Evolutionary conservation across 2,797 vertebrate species (phyloP).

Genomic region (Lepus oiostolus): DNA sequence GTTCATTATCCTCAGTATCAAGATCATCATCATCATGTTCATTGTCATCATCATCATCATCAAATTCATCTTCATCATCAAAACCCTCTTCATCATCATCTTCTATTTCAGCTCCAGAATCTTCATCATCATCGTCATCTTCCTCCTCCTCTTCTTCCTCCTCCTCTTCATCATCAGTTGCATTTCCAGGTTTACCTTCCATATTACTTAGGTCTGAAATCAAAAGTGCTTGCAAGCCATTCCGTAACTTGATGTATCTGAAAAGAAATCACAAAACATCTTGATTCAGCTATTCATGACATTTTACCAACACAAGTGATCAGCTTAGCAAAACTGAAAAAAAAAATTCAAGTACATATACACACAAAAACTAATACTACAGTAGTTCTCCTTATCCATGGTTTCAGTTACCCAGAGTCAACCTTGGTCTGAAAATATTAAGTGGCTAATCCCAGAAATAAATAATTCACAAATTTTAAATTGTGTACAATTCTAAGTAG

Average conservation of each 20-base stretch:
- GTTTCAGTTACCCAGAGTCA: background rate
- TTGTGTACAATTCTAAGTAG: background rate
- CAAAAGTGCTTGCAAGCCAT: conserved; percentile 94
- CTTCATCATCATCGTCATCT: conserved; percentile 84
- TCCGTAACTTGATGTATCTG: conserved; percentile 94
- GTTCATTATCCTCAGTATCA: conserved; percentile 89
- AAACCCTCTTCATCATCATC: conserved; percentile 91
- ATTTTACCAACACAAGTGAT: conserved; percentile 3
- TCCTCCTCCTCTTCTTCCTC: conserved; percentile 80
- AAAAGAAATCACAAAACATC: conserved; percentile 73
- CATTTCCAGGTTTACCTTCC: conserved; percentile 83
- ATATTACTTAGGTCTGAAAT: conserved; percentile 94
- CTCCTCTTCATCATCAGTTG: conserved; percentile 85
- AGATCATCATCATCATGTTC: conserved; percentile 89
- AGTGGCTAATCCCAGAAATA: no score
- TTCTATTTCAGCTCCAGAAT: conserved; percentile 91
- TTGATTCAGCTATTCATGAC: conserved; percentile 34
- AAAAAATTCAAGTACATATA: background rate
- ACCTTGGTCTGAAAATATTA: background rate
- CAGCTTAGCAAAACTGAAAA: conserved; percentile 10
- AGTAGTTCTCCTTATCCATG: background rate
- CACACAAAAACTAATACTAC: background rate
- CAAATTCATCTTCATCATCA: conserved; percentile 90
- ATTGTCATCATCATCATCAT: conserved; percentile 90
- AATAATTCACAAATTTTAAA: conserved; percentile 13